Evolutionary conservation across 2,113 vertebrate species (phyloP), one percentile per base, ranked within the genome.

Genomic region (Pollimyrus isidori): DNA sequence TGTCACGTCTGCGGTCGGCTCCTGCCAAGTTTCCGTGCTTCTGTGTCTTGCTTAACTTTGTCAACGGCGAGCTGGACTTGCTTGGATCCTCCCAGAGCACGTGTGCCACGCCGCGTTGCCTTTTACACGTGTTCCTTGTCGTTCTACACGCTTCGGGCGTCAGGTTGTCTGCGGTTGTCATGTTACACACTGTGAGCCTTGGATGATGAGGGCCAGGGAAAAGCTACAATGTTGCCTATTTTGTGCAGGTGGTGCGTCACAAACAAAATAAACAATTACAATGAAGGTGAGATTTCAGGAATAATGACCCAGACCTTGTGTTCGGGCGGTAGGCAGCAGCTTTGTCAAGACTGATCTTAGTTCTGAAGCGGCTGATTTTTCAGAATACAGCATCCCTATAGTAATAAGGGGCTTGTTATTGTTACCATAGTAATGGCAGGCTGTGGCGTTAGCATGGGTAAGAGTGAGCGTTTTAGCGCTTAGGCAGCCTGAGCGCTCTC

Each of bases 381-480:
- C 11, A 76, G 30, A 15, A 80, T 80, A 7, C 35, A 5, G 35
- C 17, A 35, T 80, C 73, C 30, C 73, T 42, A 2, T 35, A 80
- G 35, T 80, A 80, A 39, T 35, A 80, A 80, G 13, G 13, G 15
- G 15, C 35, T 80, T 15, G 0, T 39, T 42, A 19, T 19, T 42
- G 73, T 80, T 80, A 42, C 73, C 73, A 80, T 80, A 80, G 73
- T 42, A 80, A 80, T 80, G 35, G 73, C 73, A 80, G 73, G 35
- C 73, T 35, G 4, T 39, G 73, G 73, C 73, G 19, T 80, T 42
- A 42, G 35, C 73, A 42, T 42, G 73, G 62, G 15, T 19, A 7
- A 17, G 73, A 80, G 35, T 42, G 35, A 80, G 11, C 30, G 2
- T 42, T 42, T 80, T 19, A 76, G 69, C 4, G 15, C 39, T 65